Evolutionary conservation across 2,113 vertebrate genomes (phyloP), one percentile per base, ranked within the genome.

Genomic region (Colinus virginianus): DNA sequence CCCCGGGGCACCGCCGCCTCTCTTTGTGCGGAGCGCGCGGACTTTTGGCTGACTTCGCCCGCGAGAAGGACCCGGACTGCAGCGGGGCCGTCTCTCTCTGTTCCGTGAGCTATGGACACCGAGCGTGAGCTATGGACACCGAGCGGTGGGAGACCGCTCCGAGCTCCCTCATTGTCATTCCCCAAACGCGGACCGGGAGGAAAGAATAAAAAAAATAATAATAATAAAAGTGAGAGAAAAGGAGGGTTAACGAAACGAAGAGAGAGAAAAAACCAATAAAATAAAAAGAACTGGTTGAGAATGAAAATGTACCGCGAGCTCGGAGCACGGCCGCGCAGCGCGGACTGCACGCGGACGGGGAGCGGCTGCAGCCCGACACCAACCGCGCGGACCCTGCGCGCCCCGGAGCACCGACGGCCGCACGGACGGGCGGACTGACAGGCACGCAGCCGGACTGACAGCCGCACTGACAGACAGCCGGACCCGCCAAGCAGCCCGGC

Each of bases 81-180:
- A 86, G 53, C 94, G 96, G 95, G 95, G 93, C 96, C 96, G 78
- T 97, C 97, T 97, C 97, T 96, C 97, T 97, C 97, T 97, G 97
- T 97, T 97, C 97, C 97, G 97, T 97, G 97, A 97, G 82, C 94
- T 98, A 97, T 96, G 97, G 95, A 96, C 95, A 93, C 95, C 96
- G 97, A 90, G 83, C 71, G 96, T 97, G 97, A 97, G 82, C 94
- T 98, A 97, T 96, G 97, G 95, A 96, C 95, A 93, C 95, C 96
- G 97, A 90, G 85, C 71, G 96, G 95, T 96, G 93, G 96, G 97
- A 97, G 96, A 96, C 96, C 96, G 94, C 90, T 96, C 30, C 59
- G 91, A 95, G 89, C 94, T 96, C 93, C 94, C 97, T 93, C 80
- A 91, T 96, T 97, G 97, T 97, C 96, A 97, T 97, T 97, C 96